Evolutionary conservation across 2,888 invertebrate genomes (phyloP).

Genomic region (Phanerotoma sp.): DNA sequence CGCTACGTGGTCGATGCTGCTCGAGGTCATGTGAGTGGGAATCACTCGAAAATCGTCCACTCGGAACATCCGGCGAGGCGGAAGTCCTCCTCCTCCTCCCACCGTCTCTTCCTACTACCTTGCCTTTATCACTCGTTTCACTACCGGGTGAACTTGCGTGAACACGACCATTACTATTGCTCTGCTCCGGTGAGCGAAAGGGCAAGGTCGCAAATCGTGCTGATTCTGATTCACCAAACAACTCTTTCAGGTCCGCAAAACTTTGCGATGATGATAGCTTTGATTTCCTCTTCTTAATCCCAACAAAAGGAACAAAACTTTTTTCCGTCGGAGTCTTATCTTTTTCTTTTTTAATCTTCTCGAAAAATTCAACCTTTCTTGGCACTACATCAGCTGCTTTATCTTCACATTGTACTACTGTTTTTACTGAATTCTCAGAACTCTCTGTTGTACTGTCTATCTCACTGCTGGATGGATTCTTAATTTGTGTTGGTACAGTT

Average conservation of each 20-base stretch:
- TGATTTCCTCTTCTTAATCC: conserved; percentile 36
- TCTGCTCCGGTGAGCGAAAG: conserved; percentile 13
- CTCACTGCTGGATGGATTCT: conserved; percentile 64
- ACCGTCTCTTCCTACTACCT: too few relatives aligned
- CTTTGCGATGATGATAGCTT: conserved; percentile 66
- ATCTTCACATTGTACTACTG: conserved; percentile 64
- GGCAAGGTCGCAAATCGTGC: conserved; percentile 64
- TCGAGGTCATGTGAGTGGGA: conserved; percentile 44
- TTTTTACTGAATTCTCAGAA: conserved; percentile 71
- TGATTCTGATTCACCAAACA: conserved; percentile 75
- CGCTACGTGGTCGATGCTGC: conserved; percentile 50
- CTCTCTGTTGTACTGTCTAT: conserved; percentile 67
- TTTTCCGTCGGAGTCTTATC: conserved; percentile 34
- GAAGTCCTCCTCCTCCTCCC: conserved; percentile 45
- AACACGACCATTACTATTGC: conserved; percentile 11
- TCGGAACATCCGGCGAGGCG: conserved; percentile 44
- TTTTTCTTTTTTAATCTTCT: conserved; percentile 61
- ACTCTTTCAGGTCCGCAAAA: conserved; percentile 74
- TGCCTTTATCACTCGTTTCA: conserved; percentile 34
- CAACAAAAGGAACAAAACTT: background rate
- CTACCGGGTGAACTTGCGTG: conserved; percentile 60
- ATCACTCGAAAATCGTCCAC: conserved; percentile 45
- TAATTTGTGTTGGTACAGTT: conserved; percentile 37
- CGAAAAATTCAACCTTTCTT: conserved; percentile 79
- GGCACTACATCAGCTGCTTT: conserved; percentile 65